Evolutionary conservation across 2,797 vertebrate genomes (phyloP), one percentile per base, ranked within the genome.

Genomic region (Erpetoichthys calabaricus): DNA sequence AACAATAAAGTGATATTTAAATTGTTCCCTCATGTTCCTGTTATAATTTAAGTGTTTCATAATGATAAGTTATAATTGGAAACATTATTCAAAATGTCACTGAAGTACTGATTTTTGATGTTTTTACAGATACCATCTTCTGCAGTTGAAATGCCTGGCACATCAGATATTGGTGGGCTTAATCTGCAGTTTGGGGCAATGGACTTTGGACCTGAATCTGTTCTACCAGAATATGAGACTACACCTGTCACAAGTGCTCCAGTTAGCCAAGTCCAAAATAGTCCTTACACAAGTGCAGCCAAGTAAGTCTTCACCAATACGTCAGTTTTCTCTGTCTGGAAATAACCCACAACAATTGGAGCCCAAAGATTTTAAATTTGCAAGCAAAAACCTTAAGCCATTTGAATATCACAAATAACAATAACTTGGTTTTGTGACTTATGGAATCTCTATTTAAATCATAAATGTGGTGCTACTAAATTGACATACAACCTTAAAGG

Each of bases 141-240:
- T 62, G 94, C 96, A 0, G 94, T 99, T 70, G 96, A 99, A 69
- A 99, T 99, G 96, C 96, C 96, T 3, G 94, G 92, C 60, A 92
- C 94, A 0, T 78, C 94, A 0, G 94, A 99, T 74, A 92, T 98
- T 68, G 86, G 92, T 25, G 93, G 94, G 67, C 83, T 99, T 57
- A 96, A 97, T 71, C 84, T 99, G 75, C 96, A 98, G 80, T 99
- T 99, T 25, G 96, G 96, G 63, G 94, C 93, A 0, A 78, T 99
- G 66, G 93, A 97, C 69, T 99, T 99, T 63, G 96, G 94, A 9
- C 97, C 94, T 0, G 96, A 98, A 78, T 93, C 94, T 6, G 91
- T 90, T 64, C 82, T 97, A 6, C 77, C 86, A 0, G 96, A 97
- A 60, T 98, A 97, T 0, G 94, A 97, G 56, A 67, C 88, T 0